phyloP scores from a whole-genome alignment of 2,888 invertebrate species.

The Eilema sororculum region DNA sequence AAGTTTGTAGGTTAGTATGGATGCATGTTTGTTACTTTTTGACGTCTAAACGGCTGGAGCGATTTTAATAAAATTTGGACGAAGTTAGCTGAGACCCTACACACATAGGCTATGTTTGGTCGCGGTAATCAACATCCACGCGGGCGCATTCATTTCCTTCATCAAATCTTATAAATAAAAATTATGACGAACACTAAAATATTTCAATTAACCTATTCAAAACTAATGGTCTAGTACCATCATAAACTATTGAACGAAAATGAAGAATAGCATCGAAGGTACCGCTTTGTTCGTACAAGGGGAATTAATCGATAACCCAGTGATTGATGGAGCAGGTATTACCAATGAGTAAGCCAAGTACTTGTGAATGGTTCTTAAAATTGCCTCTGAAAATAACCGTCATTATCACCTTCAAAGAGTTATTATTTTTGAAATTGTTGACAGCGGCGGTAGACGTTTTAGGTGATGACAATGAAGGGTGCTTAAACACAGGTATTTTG shows the following conservation, averaged over 20 bases:
- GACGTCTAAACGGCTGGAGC: too few relatives aligned
- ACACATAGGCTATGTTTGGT: too few relatives aligned
- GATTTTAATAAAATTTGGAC: too few relatives aligned
- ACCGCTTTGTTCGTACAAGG: conserved; percentile 41
- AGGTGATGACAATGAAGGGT: background rate
- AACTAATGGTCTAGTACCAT: conserved; percentile 41
- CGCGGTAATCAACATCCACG: too few relatives aligned
- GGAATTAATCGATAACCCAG: conserved; percentile 40
- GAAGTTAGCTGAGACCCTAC: too few relatives aligned
- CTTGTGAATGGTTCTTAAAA: conserved; percentile 41
- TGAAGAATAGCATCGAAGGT: conserved; percentile 32
- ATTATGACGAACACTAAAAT: background rate
- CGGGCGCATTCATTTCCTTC: too few relatives aligned
- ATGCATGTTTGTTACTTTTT: too few relatives aligned
- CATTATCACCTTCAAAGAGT: conserved; percentile 27
- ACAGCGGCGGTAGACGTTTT: background rate
- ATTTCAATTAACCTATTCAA: conserved; percentile 31
- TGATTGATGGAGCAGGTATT: conserved; percentile 54
- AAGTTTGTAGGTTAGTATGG: too few relatives aligned
- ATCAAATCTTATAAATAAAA: too few relatives aligned
- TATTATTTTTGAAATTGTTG: conserved; percentile 28
- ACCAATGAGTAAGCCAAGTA: conserved; percentile 45
- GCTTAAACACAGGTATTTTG: too few relatives aligned
- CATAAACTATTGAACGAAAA: conserved; percentile 42
- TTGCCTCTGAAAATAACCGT: conserved; percentile 42